Conservation (phyloP, 2,888 invertebrate genomes). For the Drosophila eohydei region DNA sequence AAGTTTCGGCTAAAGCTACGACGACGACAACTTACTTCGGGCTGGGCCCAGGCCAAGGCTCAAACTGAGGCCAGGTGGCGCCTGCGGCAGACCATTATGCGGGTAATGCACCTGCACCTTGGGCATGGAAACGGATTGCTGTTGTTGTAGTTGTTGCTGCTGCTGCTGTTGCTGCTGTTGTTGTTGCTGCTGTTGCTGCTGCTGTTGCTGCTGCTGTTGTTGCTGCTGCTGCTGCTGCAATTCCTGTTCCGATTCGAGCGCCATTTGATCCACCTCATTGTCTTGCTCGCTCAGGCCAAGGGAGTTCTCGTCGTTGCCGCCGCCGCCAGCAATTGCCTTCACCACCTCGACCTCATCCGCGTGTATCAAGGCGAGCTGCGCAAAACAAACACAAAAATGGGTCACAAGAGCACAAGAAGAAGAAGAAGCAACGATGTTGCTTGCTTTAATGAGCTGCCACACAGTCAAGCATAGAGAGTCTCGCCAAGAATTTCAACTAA, state of each 20-base stretch:
- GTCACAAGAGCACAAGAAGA: slow-evolving; percentile 25
- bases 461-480: slow-evolving; percentile 2
- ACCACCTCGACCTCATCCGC: slow-evolving; percentile 88
- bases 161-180: slow-evolving; percentile 85
- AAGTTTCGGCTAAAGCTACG: background rate
- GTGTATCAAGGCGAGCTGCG: slow-evolving; percentile 81
- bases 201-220: slow-evolving; percentile 84
- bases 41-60: slow-evolving; percentile 61
- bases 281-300: slow-evolving; percentile 85
- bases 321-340: slow-evolving; percentile 86
- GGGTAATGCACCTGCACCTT: slow-evolving; percentile 84
- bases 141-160: slow-evolving; percentile 74
- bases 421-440: slow-evolving; percentile 16
- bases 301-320: slow-evolving; percentile 85
- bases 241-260: slow-evolving; percentile 90
- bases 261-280: slow-evolving; percentile 89
- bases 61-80: slow-evolving; percentile 49
- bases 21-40: slow-evolving; percentile 73
- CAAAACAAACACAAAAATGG: slow-evolving; percentile 27
- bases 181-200: slow-evolving; percentile 80
- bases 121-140: slow-evolving; percentile 52
- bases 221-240: slow-evolving; percentile 84
- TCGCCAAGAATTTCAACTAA: slow-evolving; percentile 50
- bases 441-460: slow-evolving; percentile 53
- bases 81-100: slow-evolving; percentile 82